phyloP scores from a whole-genome alignment of 2,113 vertebrate genomes.

The Danionella cerebrum region DNA sequence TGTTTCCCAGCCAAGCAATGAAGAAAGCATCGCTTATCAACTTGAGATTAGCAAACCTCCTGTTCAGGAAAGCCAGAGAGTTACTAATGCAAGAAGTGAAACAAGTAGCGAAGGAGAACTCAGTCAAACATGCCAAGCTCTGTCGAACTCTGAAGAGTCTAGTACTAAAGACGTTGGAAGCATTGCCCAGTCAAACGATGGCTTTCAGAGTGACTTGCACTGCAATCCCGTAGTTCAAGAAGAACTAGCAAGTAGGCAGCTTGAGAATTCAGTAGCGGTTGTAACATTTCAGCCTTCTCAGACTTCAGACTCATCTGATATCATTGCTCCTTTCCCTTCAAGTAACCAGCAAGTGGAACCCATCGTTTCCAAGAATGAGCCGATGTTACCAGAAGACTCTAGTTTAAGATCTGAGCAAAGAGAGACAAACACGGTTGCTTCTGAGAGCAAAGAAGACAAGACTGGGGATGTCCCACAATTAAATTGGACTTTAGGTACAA shows the following conservation, averaged over 20 bases:
- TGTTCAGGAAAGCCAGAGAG: constrained; percentile 53
- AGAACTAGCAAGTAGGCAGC: constrained; percentile 32
- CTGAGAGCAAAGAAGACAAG: constrained; percentile 31
- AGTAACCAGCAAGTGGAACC: constrained; percentile 34
- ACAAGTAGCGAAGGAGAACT: constrained; percentile 52
- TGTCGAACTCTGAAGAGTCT: constrained; percentile 53
- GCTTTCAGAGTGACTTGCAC: constrained; percentile 23
- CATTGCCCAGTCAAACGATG: constrained; percentile 46
- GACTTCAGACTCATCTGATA: background rate
- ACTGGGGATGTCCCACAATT: background rate
- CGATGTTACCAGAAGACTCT: constrained; percentile 20
- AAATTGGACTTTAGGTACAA: constrained; percentile 44
- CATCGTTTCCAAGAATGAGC: constrained; percentile 20
- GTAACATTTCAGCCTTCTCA: constrained; percentile 30
- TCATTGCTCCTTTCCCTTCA: constrained; percentile 25
- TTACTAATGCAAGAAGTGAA: constrained; percentile 57
- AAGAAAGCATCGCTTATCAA: constrained; percentile 53
- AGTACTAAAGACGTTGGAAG: constrained; percentile 37
- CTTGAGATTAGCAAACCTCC: constrained; percentile 53
- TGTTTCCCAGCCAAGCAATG: constrained; percentile 56
- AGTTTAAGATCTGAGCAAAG: constrained; percentile 31
- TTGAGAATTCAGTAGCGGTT: constrained; percentile 37
- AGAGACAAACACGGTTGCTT: constrained; percentile 25
- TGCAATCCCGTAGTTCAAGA: constrained; percentile 34
- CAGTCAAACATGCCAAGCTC: constrained; percentile 45